Percentiles rank a stretch among this genome's conserved stretches.
Evolutionary conservation across 2,113 vertebrate species (phyloP).

Genomic region (Petrocephalus zakoni): DNA sequence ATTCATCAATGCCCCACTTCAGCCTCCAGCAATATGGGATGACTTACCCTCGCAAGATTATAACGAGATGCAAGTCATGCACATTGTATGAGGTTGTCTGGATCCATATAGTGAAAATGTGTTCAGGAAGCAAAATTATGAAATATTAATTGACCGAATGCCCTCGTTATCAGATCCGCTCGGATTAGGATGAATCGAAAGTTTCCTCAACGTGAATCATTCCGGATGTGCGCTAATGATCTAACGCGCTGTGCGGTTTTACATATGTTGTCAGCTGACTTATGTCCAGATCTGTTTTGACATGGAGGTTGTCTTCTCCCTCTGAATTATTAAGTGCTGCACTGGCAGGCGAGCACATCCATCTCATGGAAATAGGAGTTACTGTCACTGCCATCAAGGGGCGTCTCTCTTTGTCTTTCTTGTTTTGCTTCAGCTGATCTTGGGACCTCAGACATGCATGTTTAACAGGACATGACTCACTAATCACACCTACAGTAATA

Average conservation of each 20-base stretch:
- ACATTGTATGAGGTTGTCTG: background rate
- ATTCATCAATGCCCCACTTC: background rate
- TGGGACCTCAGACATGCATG: background rate
- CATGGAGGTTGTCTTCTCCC: background rate
- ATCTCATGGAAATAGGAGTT: background rate
- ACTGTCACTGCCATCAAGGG: too few relatives aligned
- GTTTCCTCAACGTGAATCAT: background rate
- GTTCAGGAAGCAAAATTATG: background rate
- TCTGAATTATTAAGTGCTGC: background rate
- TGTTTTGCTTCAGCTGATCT: background rate
- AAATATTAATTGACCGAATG: constrained; percentile 1
- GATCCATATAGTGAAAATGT: background rate
- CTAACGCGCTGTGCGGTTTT: background rate
- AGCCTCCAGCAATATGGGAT: background rate
- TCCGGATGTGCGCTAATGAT: background rate
- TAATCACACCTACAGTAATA: background rate
- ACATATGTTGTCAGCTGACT: background rate
- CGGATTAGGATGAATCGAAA: background rate
- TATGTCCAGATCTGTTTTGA: background rate
- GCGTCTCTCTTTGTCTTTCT: background rate
- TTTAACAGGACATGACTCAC: background rate
- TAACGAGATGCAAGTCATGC: background rate
- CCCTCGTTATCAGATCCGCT: background rate
- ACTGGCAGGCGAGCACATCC: background rate
- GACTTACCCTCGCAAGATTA: background rate